These are phyloP conservation scores for Parus major DNA, from an alignment of 2,113 vertebrate species.

Conservation along the genomic window DNA sequence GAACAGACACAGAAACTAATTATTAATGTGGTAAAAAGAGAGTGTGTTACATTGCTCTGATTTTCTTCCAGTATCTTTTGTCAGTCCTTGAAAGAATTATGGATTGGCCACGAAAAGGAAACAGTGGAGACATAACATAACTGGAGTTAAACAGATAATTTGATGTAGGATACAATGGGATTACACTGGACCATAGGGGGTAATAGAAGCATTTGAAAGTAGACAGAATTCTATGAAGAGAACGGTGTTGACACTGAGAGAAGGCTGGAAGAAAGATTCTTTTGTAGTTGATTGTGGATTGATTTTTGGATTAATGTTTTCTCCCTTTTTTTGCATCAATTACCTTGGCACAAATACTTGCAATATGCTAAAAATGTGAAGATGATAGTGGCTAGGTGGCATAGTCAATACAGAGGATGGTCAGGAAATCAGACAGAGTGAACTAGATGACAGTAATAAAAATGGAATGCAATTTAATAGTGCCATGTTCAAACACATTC, in stretches of 20 bases:
- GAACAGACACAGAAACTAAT: not conserved
- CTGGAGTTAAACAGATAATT: not conserved
- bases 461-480: slow-evolving; percentile 11
- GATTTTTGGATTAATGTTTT: not conserved
- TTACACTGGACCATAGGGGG: not conserved
- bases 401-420: not conserved
- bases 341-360: not conserved
- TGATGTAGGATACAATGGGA: not conserved
- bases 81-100: not conserved
- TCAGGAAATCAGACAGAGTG: not conserved
- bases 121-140: not conserved
- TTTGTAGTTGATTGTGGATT: not conserved
- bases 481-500: not conserved
- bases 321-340: not conserved
- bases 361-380: not conserved
- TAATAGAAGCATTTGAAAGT: not conserved
- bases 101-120: not conserved
- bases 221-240: not conserved
- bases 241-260: not conserved
- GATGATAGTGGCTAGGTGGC: slow-evolving; percentile 8
- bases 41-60: not conserved
- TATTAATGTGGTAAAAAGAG: not conserved
- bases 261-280: not conserved
- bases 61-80: not conserved
- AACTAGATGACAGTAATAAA: slow-evolving; percentile 9